Evolutionary conservation across 2,888 invertebrate species (phyloP), one percentile per base, ranked within the genome.

Genomic region (Belgica antarctica): DNA sequence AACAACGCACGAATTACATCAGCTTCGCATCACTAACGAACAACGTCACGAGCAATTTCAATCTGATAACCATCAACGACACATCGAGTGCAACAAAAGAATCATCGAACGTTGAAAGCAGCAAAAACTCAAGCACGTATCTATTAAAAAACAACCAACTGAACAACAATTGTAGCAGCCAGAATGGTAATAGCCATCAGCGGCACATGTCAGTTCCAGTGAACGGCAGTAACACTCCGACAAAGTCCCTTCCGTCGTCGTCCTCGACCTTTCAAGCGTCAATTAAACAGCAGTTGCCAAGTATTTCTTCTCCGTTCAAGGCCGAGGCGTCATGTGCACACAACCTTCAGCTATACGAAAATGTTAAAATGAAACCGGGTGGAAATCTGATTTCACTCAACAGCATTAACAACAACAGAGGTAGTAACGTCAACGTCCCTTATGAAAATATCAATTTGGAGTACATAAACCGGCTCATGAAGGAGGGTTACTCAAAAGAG

Each of bases 371-470:
- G 72, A 72, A 28, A 65, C 71, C 70, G n/a, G 22, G 24, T 46
- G 70, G 46, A 10, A 46, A 59, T 52, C 17, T 70, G 15, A 52
- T 52, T 15, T 27, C 24, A 8, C 10, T 59, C 31, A 71, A 59
- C 22, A 57, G 46, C 25, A 27, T 59, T 1, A 59, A 57, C 19
- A 71, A 71, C 22, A 66, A 31, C 36, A 57, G 15, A 12, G 61
- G 27, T n/a, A 59, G 15, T 10, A 63, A 27, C 15, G 24, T 71
- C 10, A 84, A 83, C 73, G 86, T 86, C 19, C 85, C 86, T 72
- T 94, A 94, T 76, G 94, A 94, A 81, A 94, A 94, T 76, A 86
- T 94, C 59, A 94, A 94, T 78, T 86, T 94, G 82, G 94, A 94
- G 78, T 91, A 94, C 80, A 94, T 96, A 72, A 89, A 92, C 19